Evolutionary conservation across 2,797 vertebrate genomes (phyloP), one percentile per base, ranked within the genome.

Genomic region (Discoglossus pictus): DNA sequence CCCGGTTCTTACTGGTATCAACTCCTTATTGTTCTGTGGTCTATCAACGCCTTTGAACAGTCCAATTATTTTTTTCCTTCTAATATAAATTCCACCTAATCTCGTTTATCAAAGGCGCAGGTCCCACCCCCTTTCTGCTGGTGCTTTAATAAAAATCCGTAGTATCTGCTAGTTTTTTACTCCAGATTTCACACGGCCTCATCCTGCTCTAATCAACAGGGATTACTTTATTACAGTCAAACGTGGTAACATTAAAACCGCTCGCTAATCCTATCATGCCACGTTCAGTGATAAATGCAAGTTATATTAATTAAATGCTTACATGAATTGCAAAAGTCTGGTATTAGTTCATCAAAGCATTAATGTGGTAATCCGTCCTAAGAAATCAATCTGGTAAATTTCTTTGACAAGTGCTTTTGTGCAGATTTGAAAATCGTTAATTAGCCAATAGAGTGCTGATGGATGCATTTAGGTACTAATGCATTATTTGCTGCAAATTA

Each of bases 241-340:
- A 31, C 10, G 1, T 3, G 1, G 13, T 15, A 5, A 16, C 24
- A 7, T 51, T 27, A 51, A 9, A 48, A 51, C 27, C 9, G 7
- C 2, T 36, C 12, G 15, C 48, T 53, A 35, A 43, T 23, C 61
- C 36, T 18, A 15, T 35, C 24, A 27, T 18, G 18, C 17, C 38
- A 7, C 38, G 15, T 23, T 43, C 61, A n/a, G 61, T 17, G 17
- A 34, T 42, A 42, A 43, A 43, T 35, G 18, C 18, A 34, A 13
- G 24, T 38, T 15, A 35, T 36, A 58, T 27, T 56, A 48, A 66
- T 66, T 47, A 66, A 39, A 48, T 39, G 20, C 25, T 24, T 27
- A 24, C 40, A 16, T 16, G n/a, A 8, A 23, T 31, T 39, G 21
- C 20, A 6, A 13, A 21, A 66, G 15, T 36, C 48, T 11, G 31